Conservation (phyloP, 2,113 vertebrate genomes). For the Grammomys surdaster region DNA sequence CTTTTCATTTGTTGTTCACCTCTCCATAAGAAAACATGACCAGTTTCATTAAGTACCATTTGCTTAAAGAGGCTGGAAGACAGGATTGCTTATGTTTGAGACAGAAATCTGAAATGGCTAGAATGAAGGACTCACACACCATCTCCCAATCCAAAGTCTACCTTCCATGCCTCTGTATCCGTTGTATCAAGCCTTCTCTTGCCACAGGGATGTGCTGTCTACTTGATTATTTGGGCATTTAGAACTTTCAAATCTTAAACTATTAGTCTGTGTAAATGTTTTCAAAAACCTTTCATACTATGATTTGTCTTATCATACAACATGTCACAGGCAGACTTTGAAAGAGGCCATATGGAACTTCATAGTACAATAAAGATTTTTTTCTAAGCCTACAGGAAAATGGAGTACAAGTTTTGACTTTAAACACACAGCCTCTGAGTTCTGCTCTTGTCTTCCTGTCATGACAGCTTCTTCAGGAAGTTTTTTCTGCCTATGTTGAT, state of each 20-base stretch:
- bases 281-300: background rate
- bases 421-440: background rate
- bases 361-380: background rate
- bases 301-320: background rate
- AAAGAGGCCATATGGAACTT: background rate
- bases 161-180: background rate
- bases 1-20: conserved; percentile 55
- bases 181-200: background rate
- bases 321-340: background rate
- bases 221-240: background rate
- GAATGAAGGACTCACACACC: background rate
- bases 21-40: conserved; percentile 48
- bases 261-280: background rate
- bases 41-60: conserved; percentile 63
- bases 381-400: background rate
- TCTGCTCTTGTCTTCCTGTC: background rate
- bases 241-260: conserved; percentile 47
- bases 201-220: background rate
- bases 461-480: background rate
- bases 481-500: background rate
- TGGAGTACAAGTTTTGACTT: background rate
- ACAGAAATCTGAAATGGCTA: conserved; percentile 10
- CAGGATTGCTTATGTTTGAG: conserved; percentile 60
- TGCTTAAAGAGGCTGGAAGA: conserved; percentile 46
- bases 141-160: background rate